Evolutionary conservation across 2,797 vertebrate species (phyloP).

Genomic region (Myotis planiceps): DNA sequence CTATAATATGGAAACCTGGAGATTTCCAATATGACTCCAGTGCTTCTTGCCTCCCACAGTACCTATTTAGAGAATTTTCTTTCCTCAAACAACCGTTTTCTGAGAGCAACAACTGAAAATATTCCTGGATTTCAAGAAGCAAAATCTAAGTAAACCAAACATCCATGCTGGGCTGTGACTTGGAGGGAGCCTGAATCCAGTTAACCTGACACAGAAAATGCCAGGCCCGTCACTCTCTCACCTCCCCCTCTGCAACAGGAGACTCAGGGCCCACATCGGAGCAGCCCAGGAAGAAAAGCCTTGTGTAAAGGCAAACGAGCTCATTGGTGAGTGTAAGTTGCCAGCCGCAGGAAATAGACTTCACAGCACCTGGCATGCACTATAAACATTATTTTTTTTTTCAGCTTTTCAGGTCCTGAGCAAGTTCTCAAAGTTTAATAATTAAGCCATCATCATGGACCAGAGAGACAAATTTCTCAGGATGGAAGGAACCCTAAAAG

Average conservation of each 20-base stretch:
- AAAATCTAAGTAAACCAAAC: not conserved
- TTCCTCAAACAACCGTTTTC: not conserved
- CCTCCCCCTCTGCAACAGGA: not conserved
- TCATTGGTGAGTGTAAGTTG: not conserved
- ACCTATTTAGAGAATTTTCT: not conserved
- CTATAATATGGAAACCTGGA: not conserved
- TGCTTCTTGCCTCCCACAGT: not conserved
- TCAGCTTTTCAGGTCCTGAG: not conserved
- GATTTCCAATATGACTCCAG: not conserved
- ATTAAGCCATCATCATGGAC: not conserved
- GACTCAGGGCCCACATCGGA: not conserved
- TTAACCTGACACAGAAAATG: not conserved
- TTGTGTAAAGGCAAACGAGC: not conserved
- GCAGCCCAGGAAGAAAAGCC: not conserved
- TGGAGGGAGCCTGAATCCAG: not conserved
- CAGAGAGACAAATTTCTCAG: not conserved
- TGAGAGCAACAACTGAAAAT: not conserved
- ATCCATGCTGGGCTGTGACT: not conserved
- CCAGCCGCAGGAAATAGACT: not conserved
- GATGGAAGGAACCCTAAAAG: not conserved
- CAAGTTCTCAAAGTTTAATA: not conserved
- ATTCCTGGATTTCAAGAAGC: not conserved
- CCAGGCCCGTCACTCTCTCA: not conserved
- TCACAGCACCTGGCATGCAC: not conserved
- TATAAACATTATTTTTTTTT: not conserved